phyloP scores from a whole-genome alignment of 2,888 invertebrate genomes.

The Callosobruchus maculatus region DNA sequence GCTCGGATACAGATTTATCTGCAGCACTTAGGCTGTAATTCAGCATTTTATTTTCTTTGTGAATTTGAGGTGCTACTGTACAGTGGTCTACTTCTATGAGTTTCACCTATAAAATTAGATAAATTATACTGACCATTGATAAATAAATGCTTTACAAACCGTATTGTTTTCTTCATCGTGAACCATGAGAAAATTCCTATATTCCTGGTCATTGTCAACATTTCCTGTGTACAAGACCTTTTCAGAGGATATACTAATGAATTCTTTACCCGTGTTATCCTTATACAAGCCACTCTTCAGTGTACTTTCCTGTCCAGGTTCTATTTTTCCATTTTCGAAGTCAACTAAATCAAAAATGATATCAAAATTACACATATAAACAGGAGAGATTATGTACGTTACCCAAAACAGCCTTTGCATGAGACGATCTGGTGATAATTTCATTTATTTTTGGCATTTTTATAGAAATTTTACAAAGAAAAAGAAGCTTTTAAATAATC shows the following conservation, averaged over 20 bases:
- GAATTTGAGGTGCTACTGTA: constrained; percentile 23
- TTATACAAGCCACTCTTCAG: constrained; percentile 29
- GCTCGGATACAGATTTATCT: constrained; percentile 35
- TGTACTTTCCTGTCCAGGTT: constrained; percentile 25
- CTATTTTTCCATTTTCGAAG: constrained; percentile 36
- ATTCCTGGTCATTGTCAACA: constrained; percentile 28
- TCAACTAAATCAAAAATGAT: constrained; percentile 27
- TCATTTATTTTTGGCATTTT: constrained; percentile 18
- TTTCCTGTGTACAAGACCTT: constrained; percentile 34
- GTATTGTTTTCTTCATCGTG: constrained; percentile 35
- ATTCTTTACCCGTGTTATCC: constrained; percentile 19
- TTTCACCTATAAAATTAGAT: constrained; percentile 12
- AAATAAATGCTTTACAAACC: constrained; percentile 17
- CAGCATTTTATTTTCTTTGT: constrained; percentile 14
- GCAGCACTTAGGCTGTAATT: constrained; percentile 13
- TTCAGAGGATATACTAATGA: constrained; percentile 30
- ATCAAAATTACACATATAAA: not conserved
- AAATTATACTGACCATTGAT: not conserved
- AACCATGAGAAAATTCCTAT: constrained; percentile 35
- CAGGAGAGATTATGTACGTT: constrained; percentile 3
- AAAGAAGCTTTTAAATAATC: too few relatives aligned
- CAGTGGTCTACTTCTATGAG: constrained; percentile 25
- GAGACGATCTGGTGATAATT: constrained; percentile 10
- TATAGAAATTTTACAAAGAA: too few relatives aligned
- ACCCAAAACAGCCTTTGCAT: constrained; percentile 24